Evolutionary conservation across 2,888 invertebrate species (phyloP).

Genomic region (Apoda limacodes): DNA sequence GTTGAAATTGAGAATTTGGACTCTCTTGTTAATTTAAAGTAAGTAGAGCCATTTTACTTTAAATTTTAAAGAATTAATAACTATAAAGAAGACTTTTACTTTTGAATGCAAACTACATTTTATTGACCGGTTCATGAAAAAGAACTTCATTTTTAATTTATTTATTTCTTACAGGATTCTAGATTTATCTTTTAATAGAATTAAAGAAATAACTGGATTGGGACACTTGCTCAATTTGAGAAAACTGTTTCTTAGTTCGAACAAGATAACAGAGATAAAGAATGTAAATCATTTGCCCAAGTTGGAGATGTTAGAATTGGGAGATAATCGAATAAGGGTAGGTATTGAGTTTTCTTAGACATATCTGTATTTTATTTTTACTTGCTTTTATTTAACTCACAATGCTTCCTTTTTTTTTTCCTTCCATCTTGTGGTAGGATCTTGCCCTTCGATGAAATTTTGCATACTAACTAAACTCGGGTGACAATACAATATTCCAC

Average conservation of each 20-base stretch:
- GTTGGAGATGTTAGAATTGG: constrained; percentile 89
- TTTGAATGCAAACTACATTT: no score
- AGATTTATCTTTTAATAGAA: constrained; percentile 96
- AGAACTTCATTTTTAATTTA: no score
- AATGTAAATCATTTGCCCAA: constrained; percentile 85
- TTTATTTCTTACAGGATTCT: constrained; percentile 74
- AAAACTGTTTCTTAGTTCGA: constrained; percentile 90
- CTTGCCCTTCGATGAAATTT: no score
- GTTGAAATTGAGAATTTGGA: constrained; percentile 92
- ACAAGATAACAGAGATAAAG: constrained; percentile 88
- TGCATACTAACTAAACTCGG: no score
- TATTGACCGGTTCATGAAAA: background rate
- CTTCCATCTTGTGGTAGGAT: no score
- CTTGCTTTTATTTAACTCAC: no score
- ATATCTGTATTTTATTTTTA: no score
- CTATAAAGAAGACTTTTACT: no score
- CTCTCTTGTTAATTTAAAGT: constrained; percentile 88
- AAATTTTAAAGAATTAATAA: no score
- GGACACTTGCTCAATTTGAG: constrained; percentile 79
- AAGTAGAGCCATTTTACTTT: constrained; percentile 43
- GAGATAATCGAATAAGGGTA: constrained; percentile 93
- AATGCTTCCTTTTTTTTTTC: no score
- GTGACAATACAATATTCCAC: no score
- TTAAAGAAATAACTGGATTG: constrained; percentile 87
- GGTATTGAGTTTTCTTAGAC: no score